Percentiles rank a stretch among this genome's conserved stretches.
phyloP scores from a whole-genome alignment of 2,888 invertebrate genomes.

The Euclidia mi region DNA sequence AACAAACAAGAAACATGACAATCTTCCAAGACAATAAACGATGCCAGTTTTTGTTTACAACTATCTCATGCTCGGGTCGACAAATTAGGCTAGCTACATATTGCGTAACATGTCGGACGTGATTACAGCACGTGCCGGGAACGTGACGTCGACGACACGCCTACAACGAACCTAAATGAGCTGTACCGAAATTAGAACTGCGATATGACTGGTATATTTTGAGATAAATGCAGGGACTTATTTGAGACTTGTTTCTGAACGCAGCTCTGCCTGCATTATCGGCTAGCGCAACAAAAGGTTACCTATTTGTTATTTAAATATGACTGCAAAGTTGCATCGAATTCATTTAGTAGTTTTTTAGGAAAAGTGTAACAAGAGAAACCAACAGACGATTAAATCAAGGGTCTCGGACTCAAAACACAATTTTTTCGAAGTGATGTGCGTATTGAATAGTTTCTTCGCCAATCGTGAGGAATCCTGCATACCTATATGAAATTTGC shows the following conservation, averaged over 20 bases:
- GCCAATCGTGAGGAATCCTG: no score
- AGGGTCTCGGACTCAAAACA: no score
- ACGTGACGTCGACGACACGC: constrained; percentile 76
- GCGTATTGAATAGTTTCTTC: no score
- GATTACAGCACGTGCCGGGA: constrained; percentile 75
- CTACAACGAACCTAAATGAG: constrained; percentile 37
- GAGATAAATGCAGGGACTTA: not conserved
- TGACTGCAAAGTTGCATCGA: no score
- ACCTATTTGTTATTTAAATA: no score
- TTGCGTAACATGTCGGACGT: constrained; percentile 68
- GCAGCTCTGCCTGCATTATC: no score
- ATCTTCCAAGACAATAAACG: not conserved
- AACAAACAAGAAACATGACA: not conserved
- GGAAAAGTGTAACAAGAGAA: no score
- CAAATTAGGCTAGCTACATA: constrained; percentile 66
- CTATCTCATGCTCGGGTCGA: constrained; percentile 48
- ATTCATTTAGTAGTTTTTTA: no score
- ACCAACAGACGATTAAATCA: no score
- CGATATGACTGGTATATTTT: constrained; percentile 7
- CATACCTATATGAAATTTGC: no score
- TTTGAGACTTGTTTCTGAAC: not conserved
- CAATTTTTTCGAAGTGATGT: no score
- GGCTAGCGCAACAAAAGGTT: no score
- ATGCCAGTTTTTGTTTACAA: constrained; percentile 15
- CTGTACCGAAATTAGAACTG: constrained; percentile 12